A percentile compares a stretch with the other conserved stretches of the same genome.
phyloP scores from a whole-genome alignment of 1,140 invertebrate species.

The Drosophila nikananu region DNA sequence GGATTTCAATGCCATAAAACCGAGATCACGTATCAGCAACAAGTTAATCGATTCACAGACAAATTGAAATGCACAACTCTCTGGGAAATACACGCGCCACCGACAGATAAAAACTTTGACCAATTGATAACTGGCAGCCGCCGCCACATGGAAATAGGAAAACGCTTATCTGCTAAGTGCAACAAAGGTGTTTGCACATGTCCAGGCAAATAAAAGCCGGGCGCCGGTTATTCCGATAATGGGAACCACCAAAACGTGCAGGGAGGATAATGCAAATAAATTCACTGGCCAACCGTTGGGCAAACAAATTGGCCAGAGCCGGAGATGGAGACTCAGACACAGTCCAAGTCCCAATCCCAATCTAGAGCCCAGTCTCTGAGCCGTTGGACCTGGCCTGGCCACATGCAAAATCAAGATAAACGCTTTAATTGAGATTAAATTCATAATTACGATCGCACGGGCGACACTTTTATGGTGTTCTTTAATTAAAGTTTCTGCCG shows the following conservation, averaged over 20 bases:
- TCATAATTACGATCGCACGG: slow-evolving; percentile 82
- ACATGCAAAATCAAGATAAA: slow-evolving; percentile 80
- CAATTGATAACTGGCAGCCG: slow-evolving; percentile 65
- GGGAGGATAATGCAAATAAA: slow-evolving; percentile 81
- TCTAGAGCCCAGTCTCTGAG: not conserved
- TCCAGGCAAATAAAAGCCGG: slow-evolving; percentile 69
- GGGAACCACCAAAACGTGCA: slow-evolving; percentile 29
- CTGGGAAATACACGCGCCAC: slow-evolving; percentile 8
- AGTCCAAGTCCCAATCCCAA: slow-evolving; percentile 13
- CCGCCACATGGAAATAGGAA: slow-evolving; percentile 36
- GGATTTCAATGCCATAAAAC: not conserved
- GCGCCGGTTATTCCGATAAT: slow-evolving; percentile 26
- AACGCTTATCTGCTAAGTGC: slow-evolving; percentile 70
- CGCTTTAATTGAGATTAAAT: slow-evolving; percentile 84
- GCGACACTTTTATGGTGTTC: slow-evolving; percentile 84
- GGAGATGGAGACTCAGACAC: slow-evolving; percentile 19
- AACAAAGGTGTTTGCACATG: slow-evolving; percentile 81
- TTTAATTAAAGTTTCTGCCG: slow-evolving; percentile 78
- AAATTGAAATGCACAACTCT: slow-evolving; percentile 65
- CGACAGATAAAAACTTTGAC: slow-evolving; percentile 45
- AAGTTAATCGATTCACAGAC: slow-evolving; percentile 60
- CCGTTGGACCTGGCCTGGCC: slow-evolving; percentile 18
- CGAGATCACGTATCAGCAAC: slow-evolving; percentile 11
- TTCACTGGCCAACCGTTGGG: slow-evolving; percentile 66
- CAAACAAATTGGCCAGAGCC: slow-evolving; percentile 68